Evolutionary conservation across 2,113 vertebrate genomes (phyloP).

Genomic region (Tyrannus savana): DNA sequence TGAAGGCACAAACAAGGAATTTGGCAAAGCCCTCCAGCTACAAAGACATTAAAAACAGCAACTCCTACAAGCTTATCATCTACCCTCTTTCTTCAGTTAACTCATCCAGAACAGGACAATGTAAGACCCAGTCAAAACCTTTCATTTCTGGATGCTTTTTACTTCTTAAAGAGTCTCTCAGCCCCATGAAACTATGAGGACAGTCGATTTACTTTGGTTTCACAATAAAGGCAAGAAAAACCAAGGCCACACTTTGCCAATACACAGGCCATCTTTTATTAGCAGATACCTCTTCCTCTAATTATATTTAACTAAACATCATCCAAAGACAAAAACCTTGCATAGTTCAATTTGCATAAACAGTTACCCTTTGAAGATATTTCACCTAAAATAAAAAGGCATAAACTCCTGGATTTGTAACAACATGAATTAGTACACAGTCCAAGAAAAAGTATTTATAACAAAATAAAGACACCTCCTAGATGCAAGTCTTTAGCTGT

Average conservation of each 20-base stretch:
- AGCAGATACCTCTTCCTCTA: not conserved
- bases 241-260: not conserved
- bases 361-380: not conserved
- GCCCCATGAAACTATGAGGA: not conserved
- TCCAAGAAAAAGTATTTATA: not conserved
- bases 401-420: not conserved
- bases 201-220: not conserved
- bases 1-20: not conserved
- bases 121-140: not conserved
- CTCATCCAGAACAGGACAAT: not conserved
- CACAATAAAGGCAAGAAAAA: not conserved
- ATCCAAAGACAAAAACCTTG: not conserved
- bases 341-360: not conserved
- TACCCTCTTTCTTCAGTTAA: not conserved
- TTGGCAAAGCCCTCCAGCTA: not conserved
- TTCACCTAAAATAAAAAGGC: not conserved
- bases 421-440: not conserved
- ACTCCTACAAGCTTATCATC: not conserved
- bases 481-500: not conserved
- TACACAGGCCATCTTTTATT: not conserved
- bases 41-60: not conserved
- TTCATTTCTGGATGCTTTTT: not conserved
- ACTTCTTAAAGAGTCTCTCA: not conserved
- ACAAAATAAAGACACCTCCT: not conserved
- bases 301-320: not conserved